These are phyloP conservation scores for Tenebrosternarchus preto DNA, from an alignment of 2,113 vertebrate genomes.

Conservation along the genomic window DNA sequence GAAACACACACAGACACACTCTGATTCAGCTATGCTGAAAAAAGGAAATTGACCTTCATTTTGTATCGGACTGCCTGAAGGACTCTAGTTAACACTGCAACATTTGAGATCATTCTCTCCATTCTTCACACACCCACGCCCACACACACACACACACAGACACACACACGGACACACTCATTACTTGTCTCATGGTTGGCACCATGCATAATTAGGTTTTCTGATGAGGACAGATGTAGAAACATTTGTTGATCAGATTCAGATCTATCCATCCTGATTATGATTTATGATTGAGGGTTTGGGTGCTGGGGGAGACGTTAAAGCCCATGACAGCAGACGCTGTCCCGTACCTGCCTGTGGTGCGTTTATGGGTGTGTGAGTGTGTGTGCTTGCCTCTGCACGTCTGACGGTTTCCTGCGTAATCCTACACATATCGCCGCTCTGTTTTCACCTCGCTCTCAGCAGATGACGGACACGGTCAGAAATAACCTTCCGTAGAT, in stretches of 20 bases:
- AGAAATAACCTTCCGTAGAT: not conserved
- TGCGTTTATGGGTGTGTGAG: not conserved
- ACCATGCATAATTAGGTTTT: conserved; percentile 49
- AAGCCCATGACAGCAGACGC: not conserved
- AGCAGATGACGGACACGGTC: not conserved
- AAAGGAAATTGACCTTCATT: conserved; percentile 11
- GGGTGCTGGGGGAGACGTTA: conserved; percentile 11
- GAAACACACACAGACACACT: not conserved
- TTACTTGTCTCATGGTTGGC: conserved; percentile 45
- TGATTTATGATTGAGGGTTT: conserved; percentile 37
- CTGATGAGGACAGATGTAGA: conserved; percentile 53
- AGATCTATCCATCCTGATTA: conserved; percentile 31
- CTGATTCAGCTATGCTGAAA: not conserved
- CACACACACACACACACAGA: conserved; percentile 41
- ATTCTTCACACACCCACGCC: not conserved
- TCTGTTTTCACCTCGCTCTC: not conserved
- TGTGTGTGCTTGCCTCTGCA: not conserved
- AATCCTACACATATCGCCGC: no score
- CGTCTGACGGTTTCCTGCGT: no score
- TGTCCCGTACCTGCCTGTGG: not conserved
- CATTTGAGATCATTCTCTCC: not conserved
- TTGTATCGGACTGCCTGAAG: conserved; percentile 16
- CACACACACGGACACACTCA: conserved; percentile 38
- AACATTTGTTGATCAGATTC: conserved; percentile 39
- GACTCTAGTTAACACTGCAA: not conserved